Conservation (phyloP, 1,140 invertebrate species). For the Trichonephila clavipes region DNA sequence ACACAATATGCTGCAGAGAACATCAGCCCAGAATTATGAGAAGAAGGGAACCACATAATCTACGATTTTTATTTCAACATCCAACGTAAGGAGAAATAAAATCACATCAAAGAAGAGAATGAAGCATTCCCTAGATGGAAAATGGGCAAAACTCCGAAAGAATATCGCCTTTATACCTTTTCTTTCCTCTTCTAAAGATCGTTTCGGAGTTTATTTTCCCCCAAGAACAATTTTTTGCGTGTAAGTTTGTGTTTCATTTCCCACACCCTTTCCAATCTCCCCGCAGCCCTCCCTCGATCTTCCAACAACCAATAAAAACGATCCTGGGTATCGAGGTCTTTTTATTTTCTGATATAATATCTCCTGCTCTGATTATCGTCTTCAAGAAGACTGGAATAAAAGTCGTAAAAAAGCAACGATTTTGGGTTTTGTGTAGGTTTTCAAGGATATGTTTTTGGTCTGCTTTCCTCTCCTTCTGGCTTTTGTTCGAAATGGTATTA, state of each 20-base stretch:
- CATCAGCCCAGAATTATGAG: constrained; percentile 44
- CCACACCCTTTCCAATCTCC: not conserved
- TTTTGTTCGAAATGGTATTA: constrained; percentile 55
- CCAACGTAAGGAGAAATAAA: constrained; percentile 42
- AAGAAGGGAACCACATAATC: constrained; percentile 58
- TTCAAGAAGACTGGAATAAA: constrained; percentile 51
- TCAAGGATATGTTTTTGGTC: constrained; percentile 33
- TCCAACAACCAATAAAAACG: constrained; percentile 68
- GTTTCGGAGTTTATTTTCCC: constrained; percentile 70
- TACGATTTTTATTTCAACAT: constrained; percentile 68
- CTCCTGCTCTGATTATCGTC: constrained; percentile 64
- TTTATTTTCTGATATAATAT: constrained; percentile 60
- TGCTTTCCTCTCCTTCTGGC: not conserved
- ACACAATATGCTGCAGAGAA: constrained; percentile 27
- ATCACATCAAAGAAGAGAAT: constrained; percentile 56
- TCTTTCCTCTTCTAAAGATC: constrained; percentile 70
- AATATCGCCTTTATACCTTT: constrained; percentile 73
- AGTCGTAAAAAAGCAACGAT: constrained; percentile 62
- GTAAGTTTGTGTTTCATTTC: constrained; percentile 69
- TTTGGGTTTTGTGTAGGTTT: constrained; percentile 17
- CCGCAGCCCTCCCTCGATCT: not conserved
- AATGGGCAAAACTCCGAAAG: constrained; percentile 61
- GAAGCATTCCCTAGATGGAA: constrained; percentile 58
- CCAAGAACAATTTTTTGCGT: constrained; percentile 68
- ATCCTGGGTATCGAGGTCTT: constrained; percentile 37